Evolutionary conservation across 2,888 invertebrate species (phyloP), one percentile per base, ranked within the genome.

Genomic region (Xestia xanthographa): DNA sequence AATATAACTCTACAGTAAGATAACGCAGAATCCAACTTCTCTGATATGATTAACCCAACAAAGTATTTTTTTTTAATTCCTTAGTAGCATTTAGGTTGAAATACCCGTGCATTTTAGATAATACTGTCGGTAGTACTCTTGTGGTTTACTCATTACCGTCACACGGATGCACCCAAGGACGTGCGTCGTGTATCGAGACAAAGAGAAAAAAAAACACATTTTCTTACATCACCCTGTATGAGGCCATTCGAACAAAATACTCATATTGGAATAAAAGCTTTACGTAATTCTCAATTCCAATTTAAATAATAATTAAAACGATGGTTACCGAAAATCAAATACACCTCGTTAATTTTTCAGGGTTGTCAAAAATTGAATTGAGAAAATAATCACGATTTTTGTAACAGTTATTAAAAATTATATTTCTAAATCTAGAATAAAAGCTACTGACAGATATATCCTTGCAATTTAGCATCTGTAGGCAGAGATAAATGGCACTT

Each of bases 111-210:
- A 17, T 29, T 56, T 66, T 3, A 62, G 48, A 63, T 8, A 66
- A 45, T 29, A 60, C 41, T 58, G 22, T n/a, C 41, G 43, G 8
- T 65, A 17, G 26, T 69, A 34, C n/a, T 66, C 29, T 66, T 20
- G 66, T 58, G 53, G 58, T 65, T 71, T 68, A 70, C 62, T 77
- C 60, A 71, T n/a, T 26, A 71, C 26, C 20, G 77, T 68, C 74
- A 66, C 78, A 83, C 82, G 81, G 79, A 78, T 80, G 80, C 63
- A 69, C 62, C 72, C 85, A 87, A 89, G 88, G 88, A 83, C 86
- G 66, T 56, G 34, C 22, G 34, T 53, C 29, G 17, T 41, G 45
- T 41, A 22, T 20, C 5, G 45, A 84, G 78, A 85, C 84, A 86
- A 83, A 83, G 77, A 76, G 72, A 72, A 74, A 38, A 68, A 70